Base-by-base conservation (phyloP, 2,797 vertebrate genomes). In the Oryzias dopingdopingensis region DNA sequence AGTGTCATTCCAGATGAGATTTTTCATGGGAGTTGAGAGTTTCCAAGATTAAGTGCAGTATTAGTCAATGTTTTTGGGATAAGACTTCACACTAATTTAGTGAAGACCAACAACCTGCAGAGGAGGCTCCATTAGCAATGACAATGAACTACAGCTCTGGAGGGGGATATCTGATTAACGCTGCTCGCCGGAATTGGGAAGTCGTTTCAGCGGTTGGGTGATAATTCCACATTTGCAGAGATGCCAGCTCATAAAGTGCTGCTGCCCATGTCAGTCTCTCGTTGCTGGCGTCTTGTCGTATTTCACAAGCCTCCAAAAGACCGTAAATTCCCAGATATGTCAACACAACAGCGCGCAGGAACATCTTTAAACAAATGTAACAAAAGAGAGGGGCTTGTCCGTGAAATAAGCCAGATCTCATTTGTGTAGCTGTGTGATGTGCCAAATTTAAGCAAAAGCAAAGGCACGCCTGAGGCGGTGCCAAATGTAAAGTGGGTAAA, bases 41-140 rank as follows among this genome's bases (percentile, higher is more conserved):
- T 91, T 86, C 83, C 55, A 88, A 90, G 90, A 92, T 91, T 88
- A 92, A 92, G 89, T 89, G 90, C 82, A 75, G 89, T 90, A 91
- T 92, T 91, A 92, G 88, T 93, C 90, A 91, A 88, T 91, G 90
- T 91, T 92, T 92, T 91, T 88, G 85, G 90, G 89, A 90, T 88
- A 89, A 86, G 86, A 81, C 84, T 88, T 89, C 81, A 85, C 86
- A 83, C 90, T 93, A 92, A 93, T 93, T 92, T 91, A 92, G 87
- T 88, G 90, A 90, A 89, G 88, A 88, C 88, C 84, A 85, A 89
- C 87, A 84, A 88, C 88, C 88, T 87, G 88, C 83, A 76, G 88
- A 86, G 86, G 86, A 87, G 80, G 84, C 80, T 88, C 89, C 90
- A 90, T 93, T 92, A 91, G 90, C 88, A 88, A 86, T 90, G 89